Evolutionary conservation across 2,113 vertebrate genomes (phyloP).

Genomic region (Odontophorus gujanensis): DNA sequence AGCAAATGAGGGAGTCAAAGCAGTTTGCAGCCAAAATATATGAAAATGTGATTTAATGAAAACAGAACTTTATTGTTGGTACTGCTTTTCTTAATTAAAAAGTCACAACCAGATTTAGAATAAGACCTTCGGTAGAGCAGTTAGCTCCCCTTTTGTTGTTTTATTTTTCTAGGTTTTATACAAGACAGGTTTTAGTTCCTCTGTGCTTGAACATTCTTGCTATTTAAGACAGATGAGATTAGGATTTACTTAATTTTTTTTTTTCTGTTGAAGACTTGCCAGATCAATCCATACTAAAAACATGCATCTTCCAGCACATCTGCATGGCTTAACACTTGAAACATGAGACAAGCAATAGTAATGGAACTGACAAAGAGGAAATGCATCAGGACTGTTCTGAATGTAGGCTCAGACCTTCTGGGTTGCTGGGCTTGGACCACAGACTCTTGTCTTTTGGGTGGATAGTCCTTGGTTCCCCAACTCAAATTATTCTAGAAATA

Average conservation of each 20-base stretch:
- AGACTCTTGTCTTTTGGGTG: neutral
- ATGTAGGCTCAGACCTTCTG: neutral
- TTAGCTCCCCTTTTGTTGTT: neutral
- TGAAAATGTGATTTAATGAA: neutral
- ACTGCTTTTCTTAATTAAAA: neutral
- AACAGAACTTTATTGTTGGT: neutral
- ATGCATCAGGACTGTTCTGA: neutral
- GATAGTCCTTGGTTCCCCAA: neutral
- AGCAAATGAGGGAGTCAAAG: neutral
- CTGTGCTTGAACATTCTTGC: neutral
- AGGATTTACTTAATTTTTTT: neutral
- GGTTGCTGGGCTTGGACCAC: neutral
- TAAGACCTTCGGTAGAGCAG: neutral
- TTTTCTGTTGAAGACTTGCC: neutral
- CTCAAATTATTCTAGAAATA: neutral
- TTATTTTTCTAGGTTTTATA: neutral
- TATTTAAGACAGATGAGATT: neutral
- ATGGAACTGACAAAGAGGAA: neutral
- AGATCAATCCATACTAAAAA: neutral
- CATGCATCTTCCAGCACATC: neutral
- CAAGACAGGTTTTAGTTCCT: neutral
- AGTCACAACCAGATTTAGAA: neutral
- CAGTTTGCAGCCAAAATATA: neutral
- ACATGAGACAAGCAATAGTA: neutral
- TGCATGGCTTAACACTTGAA: neutral